Percentiles rank a stretch among this genome's conserved stretches.
Conservation (phyloP, 2,113 vertebrate genomes). For the Lycaon pictus region DNA sequence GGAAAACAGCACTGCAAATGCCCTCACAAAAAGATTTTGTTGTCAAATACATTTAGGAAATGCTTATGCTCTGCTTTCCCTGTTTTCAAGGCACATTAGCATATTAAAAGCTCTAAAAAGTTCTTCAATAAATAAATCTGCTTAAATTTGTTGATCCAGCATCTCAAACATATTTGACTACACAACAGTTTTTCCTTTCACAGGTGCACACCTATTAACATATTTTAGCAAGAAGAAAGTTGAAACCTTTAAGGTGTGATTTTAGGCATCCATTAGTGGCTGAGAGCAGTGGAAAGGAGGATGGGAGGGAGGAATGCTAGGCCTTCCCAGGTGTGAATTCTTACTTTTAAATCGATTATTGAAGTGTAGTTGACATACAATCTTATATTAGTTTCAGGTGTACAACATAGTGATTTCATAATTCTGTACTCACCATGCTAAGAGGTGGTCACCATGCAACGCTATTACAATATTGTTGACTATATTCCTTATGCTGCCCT, state of each 20-base stretch:
- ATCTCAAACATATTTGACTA: conserved; percentile 6
- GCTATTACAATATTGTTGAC: background rate
- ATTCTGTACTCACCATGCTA: background rate
- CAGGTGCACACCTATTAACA: background rate
- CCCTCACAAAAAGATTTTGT: background rate
- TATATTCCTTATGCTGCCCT: background rate
- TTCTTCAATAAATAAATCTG: conserved; percentile 22
- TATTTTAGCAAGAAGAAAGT: background rate
- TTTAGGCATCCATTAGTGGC: background rate
- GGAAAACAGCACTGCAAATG: background rate
- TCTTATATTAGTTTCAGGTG: background rate
- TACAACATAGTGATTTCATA: background rate
- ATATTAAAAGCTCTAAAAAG: conserved; percentile 32
- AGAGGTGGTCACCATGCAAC: background rate
- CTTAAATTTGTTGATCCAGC: conserved; percentile 16
- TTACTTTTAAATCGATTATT: background rate
- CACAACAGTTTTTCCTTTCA: background rate
- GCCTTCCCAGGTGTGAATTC: background rate
- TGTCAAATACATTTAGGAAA: background rate
- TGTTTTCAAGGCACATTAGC: conserved; percentile 30
- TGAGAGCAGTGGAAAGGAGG: background rate
- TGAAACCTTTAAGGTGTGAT: background rate
- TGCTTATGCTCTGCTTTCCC: background rate
- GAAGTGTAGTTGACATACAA: background rate
- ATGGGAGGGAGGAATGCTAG: background rate